Evolutionary conservation across 2,888 invertebrate genomes (phyloP).

Genomic region (Papilio demoleus): DNA sequence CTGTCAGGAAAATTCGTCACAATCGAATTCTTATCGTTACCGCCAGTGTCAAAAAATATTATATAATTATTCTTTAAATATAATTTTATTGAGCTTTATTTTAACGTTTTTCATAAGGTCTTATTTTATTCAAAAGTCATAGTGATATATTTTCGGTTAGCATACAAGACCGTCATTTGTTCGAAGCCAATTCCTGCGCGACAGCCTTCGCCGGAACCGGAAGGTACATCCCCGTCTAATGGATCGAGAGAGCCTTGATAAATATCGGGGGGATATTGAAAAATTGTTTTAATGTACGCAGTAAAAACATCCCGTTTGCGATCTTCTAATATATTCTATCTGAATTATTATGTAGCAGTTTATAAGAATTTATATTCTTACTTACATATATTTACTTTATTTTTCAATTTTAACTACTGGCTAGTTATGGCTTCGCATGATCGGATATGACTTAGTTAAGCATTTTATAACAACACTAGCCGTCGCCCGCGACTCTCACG

Average conservation of each 20-base stretch:
- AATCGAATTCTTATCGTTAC: too few species aligned
- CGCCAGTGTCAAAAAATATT: too few species aligned
- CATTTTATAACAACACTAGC: too few species aligned
- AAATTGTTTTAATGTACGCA: conserved; percentile 40
- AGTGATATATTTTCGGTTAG: conserved; percentile 39
- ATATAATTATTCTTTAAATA: too few species aligned
- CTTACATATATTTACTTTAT: neutral
- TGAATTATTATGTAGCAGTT: neutral
- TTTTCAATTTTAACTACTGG: neutral
- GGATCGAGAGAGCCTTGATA: conserved; percentile 48
- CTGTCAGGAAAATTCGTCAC: too few species aligned
- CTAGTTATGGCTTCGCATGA: neutral
- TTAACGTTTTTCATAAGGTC: neutral
- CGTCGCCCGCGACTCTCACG: too few species aligned
- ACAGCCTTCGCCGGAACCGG: conserved; percentile 52
- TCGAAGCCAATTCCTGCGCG: conserved; percentile 48
- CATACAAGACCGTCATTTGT: conserved; percentile 44
- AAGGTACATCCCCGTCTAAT: conserved; percentile 51
- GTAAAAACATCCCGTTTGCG: conserved; percentile 21
- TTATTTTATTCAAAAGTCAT: conserved; percentile 18
- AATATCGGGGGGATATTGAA: conserved; percentile 45
- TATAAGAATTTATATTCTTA: conserved; percentile 3
- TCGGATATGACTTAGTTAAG: neutral
- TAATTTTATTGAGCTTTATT: too few species aligned
- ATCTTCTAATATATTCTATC: neutral